Base-by-base conservation (phyloP, 2,797 vertebrate genomes). In the Oryzias dopingdopingensis region DNA sequence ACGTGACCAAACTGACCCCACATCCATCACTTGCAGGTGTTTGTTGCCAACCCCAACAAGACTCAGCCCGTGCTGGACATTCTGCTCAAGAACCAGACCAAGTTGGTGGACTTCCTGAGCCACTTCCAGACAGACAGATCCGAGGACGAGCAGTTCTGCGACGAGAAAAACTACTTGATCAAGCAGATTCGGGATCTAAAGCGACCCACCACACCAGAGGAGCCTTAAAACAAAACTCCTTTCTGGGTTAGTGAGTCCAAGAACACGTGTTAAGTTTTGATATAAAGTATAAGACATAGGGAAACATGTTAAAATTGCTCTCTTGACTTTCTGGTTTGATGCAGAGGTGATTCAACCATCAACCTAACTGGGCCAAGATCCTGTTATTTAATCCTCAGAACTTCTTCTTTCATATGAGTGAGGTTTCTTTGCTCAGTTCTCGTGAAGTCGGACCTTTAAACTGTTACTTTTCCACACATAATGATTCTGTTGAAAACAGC, bases 131-230 rank as follows among this genome's bases (percentile, higher is more conserved):
- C 90, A 0, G 93, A 93, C 81, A 51, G 93, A 20, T 84, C 91
- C 0, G 93, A 93, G 64, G 93, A 94, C 2, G 92, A 94, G 85
- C 93, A 94, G 87, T 94, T 94, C 88, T 93, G 91, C 1, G 93
- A 93, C 0, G 93, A 94, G 88, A 94, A 94, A 82, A 93, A 92
- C 89, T 94, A 94, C 88, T 87, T 94, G 74, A 85, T 93, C 14
- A 93, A 93, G 82, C 92, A 94, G 85, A 94, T 94, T 77, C 90
- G 92, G 32, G 92, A 93, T 75, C 86, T 94, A 69, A 94, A 92
- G 84, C 89, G 87, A 77, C 86, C 91, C 14, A 32, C 80, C 0
- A 75, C 89, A 0, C 74, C 87, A 0, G 92, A 91, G 73, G 91
- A 93, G 32, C 86, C 88, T 16, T 92, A 77, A 85, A 37, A 37